Percentiles rank a stretch among this genome's conserved stretches.
phyloP scores from a whole-genome alignment of 2,888 invertebrate genomes.

The Teleiodes luculella region DNA sequence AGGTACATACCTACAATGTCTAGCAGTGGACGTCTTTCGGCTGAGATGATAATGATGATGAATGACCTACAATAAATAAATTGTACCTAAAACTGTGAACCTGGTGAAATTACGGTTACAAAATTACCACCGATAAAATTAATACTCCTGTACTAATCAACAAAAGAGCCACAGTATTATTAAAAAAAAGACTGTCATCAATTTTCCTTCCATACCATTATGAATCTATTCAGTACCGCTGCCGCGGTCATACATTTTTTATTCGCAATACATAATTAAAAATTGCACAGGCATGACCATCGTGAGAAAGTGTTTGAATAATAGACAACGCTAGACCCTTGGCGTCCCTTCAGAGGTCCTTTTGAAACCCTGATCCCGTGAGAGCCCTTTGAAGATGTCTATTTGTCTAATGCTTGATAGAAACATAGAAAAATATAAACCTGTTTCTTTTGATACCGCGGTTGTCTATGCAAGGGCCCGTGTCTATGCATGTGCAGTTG shows the following conservation, averaged over 20 bases:
- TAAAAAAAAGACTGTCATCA: background rate
- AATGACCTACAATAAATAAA: too few species aligned
- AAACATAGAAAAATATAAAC: conserved; percentile 42
- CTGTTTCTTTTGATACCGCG: conserved; percentile 52
- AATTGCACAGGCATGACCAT: conserved; percentile 31
- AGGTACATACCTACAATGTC: too few species aligned
- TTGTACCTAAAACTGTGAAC: too few species aligned
- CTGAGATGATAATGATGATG: too few species aligned
- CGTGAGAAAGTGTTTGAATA: conserved; percentile 61
- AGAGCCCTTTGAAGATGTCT: conserved; percentile 50
- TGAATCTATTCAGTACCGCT: background rate
- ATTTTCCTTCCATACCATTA: background rate
- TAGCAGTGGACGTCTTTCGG: too few species aligned
- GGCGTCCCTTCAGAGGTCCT: conserved; percentile 33
- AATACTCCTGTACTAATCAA: too few species aligned
- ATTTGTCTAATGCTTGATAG: conserved; percentile 53
- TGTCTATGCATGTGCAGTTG: conserved; percentile 38
- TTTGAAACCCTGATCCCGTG: conserved; percentile 33
- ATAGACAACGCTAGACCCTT: conserved; percentile 39
- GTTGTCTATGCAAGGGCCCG: conserved; percentile 34
- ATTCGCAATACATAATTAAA: conserved; percentile 17
- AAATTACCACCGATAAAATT: too few species aligned
- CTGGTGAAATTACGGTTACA: too few species aligned
- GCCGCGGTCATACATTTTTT: background rate
- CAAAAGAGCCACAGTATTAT: background rate